phyloP scores from a whole-genome alignment of 2,888 invertebrate genomes.

The Stegophylla sp. region DNA sequence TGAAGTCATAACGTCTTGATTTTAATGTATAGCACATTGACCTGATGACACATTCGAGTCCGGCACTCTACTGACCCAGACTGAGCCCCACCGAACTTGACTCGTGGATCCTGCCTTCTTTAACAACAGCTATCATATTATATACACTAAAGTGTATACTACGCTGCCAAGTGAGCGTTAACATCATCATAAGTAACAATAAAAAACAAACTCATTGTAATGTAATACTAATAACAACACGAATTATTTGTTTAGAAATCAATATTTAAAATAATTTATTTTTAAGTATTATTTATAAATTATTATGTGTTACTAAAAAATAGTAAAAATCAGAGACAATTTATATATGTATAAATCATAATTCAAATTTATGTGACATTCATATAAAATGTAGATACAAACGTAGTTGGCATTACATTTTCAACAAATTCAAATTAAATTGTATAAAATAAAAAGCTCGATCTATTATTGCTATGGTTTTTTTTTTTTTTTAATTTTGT shows the following conservation, averaged over 20 bases:
- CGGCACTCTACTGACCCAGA: conserved; percentile 59
- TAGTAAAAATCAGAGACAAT: too few species aligned
- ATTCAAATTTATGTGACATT: too few species aligned
- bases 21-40: conserved; percentile 56
- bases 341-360: too few species aligned
- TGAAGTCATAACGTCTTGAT: conserved; percentile 57
- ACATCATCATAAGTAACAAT: conserved; percentile 6
- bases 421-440: too few species aligned
- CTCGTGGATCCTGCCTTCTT: conserved; percentile 52
- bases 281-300: too few species aligned
- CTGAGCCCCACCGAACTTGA: conserved; percentile 59
- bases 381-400: too few species aligned
- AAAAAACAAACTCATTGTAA: not conserved
- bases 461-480: too few species aligned
- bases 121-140: conserved; percentile 43
- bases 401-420: too few species aligned
- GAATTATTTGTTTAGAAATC: not conserved
- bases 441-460: too few species aligned
- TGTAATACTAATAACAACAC: not conserved
- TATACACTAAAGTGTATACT: conserved; percentile 29
- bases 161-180: conserved; percentile 48
- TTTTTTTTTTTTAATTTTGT: too few species aligned
- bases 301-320: too few species aligned
- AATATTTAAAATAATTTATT: not conserved
- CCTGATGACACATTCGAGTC: conserved; percentile 59